Evolutionary conservation across 2,113 vertebrate genomes (phyloP).

Genomic region (Stercorarius parasiticus): DNA sequence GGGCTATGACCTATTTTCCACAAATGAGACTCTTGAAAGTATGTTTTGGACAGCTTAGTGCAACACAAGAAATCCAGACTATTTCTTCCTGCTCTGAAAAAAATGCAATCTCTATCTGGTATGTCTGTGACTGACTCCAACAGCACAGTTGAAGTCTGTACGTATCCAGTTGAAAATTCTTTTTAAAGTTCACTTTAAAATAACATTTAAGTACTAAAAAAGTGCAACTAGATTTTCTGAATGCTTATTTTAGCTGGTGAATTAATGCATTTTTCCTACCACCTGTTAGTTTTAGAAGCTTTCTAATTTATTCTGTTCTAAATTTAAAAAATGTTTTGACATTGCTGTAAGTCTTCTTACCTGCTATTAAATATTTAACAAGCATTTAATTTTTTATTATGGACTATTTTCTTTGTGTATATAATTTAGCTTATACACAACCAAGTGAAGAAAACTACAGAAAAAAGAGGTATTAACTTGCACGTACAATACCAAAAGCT

Average conservation of each 20-base stretch:
- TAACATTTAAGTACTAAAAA: neutral
- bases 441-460: neutral
- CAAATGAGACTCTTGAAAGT: conserved; percentile 2
- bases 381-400: neutral
- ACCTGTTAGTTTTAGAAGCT: neutral
- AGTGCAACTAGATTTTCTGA: neutral
- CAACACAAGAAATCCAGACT: conserved; percentile 5
- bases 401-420: neutral
- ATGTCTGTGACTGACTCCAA: neutral
- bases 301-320: neutral
- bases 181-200: neutral
- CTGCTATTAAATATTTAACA: neutral
- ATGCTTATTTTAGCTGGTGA: neutral
- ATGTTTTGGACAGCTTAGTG: conserved; percentile 16
- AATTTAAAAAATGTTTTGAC: neutral
- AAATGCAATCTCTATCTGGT: neutral
- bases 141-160: neutral
- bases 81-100: neutral
- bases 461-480: neutral
- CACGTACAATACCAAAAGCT: neutral
- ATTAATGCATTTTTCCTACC: neutral
- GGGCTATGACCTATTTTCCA: conserved; percentile 17
- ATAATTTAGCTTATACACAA: neutral
- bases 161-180: neutral
- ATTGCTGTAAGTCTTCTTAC: neutral